Evolutionary conservation across 23 tunicate species (phyloP).

Genomic region (Halocynthia roretzi): DNA sequence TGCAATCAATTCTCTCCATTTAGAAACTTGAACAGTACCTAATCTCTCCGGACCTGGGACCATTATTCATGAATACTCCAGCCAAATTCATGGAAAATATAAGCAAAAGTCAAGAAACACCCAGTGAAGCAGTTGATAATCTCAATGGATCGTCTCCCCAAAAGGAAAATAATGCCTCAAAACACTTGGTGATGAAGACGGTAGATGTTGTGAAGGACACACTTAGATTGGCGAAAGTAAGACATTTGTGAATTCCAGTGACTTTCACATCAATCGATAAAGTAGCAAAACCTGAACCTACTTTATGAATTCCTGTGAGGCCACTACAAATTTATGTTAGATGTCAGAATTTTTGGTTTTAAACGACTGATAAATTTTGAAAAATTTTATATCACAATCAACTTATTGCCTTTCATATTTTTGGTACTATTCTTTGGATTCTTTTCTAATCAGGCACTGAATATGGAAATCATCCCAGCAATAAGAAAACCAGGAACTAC

Average conservation of each 20-base stretch:
- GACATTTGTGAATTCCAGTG: no score
- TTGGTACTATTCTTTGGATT: background rate
- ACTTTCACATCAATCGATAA: no score
- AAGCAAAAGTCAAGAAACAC: conserved; percentile 3
- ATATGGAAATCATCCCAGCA: conserved; percentile 32
- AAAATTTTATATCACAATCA: no score
- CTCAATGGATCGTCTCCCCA: background rate
- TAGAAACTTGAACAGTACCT: conserved; percentile 35
- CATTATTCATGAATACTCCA: conserved; percentile 49
- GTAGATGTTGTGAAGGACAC: conserved; percentile 50
- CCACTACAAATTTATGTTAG: no score
- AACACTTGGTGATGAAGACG: conserved; percentile 35
- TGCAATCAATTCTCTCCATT: background rate
- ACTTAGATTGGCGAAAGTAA: conserved; percentile 40
- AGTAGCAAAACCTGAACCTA: no score
- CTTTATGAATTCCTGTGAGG: no score
- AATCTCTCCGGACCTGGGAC: conserved; percentile 59
- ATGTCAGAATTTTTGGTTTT: no score
- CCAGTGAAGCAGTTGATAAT: background rate
- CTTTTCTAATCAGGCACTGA: conserved; percentile 29
- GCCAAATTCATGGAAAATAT: conserved; percentile 22
- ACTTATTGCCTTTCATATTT: no score
- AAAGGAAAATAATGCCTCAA: background rate
- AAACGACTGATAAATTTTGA: no score
- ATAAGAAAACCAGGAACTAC: conserved; percentile 25